A percentile compares a stretch with the other conserved stretches of the same genome.
Evolutionary conservation across 2,888 invertebrate species (phyloP).

Genomic region (Eurois occulta): DNA sequence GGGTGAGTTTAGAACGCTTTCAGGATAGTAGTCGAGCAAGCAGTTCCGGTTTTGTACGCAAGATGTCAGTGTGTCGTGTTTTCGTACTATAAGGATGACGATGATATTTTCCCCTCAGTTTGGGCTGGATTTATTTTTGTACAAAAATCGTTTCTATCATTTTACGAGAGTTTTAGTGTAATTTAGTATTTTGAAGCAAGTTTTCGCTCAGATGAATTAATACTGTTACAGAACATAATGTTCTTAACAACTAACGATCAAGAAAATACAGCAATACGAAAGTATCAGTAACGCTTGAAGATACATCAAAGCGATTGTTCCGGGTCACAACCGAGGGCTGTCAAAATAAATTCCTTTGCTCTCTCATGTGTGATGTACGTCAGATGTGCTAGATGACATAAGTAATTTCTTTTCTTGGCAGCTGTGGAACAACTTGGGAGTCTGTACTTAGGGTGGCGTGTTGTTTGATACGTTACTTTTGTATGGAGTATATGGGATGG

Average conservation of each 20-base stretch:
- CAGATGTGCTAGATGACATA: slow-evolving; percentile 23
- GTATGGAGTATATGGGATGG: neutral
- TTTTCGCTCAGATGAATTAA: neutral
- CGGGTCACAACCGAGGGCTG: slow-evolving; percentile 18
- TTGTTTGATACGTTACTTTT: slow-evolving; percentile 17
- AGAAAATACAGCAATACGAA: neutral
- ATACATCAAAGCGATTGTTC: slow-evolving; percentile 46
- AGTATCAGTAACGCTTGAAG: slow-evolving; percentile 6
- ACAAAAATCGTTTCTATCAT: neutral
- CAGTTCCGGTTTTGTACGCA: slow-evolving; percentile 51
- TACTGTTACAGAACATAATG: neutral
- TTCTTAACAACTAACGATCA: neutral
- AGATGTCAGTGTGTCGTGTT: slow-evolving; percentile 60
- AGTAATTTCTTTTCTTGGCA: slow-evolving; percentile 45
- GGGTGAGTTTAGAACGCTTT: slow-evolving; percentile 67
- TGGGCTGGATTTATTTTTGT: neutral
- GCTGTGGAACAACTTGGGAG: slow-evolving; percentile 10
- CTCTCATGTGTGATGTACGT: slow-evolving; percentile 32
- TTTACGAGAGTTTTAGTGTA: neutral
- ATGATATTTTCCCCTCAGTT: neutral
- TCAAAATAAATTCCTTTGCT: slow-evolving; percentile 53
- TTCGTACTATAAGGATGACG: neutral
- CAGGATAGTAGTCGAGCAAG: slow-evolving; percentile 43
- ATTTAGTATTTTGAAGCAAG: neutral
- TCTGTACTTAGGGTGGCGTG: neutral